Evolutionary conservation across 1,140 invertebrate genomes (phyloP).

Genomic region (Diorhabda elongata): DNA sequence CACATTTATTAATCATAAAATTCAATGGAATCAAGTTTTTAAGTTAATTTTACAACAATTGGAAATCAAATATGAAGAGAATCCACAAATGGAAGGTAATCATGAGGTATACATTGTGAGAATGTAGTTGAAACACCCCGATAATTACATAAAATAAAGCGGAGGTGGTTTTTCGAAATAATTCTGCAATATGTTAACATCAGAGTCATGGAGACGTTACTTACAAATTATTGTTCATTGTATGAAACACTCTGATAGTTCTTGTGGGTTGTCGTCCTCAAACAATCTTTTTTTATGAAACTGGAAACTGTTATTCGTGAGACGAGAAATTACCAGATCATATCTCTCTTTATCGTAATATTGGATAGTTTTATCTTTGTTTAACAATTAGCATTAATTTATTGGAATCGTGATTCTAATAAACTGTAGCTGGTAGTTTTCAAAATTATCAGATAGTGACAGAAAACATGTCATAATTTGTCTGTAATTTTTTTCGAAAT

Average conservation of each 20-base stretch:
- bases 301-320: constrained; percentile 1
- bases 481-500: too few species aligned
- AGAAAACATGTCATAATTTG: too few species aligned
- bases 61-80: too few species aligned
- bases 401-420: not conserved
- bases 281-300: not conserved
- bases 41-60: too few species aligned
- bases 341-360: constrained; percentile 1
- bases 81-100: too few species aligned
- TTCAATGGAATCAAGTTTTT: too few species aligned
- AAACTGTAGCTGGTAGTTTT: too few species aligned
- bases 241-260: not conserved
- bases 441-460: too few species aligned
- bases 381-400: not conserved
- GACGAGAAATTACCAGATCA: not conserved
- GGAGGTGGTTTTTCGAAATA: constrained; percentile 2
- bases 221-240: not conserved
- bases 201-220: not conserved
- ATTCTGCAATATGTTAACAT: not conserved
- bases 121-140: not conserved
- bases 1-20: too few species aligned
- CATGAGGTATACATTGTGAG: not conserved
- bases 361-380: not conserved
- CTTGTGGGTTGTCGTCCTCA: not conserved
- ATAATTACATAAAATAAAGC: not conserved